Evolutionary conservation across 2,888 invertebrate species (phyloP).

Genomic region (Drosophila pseudotalamancana): DNA sequence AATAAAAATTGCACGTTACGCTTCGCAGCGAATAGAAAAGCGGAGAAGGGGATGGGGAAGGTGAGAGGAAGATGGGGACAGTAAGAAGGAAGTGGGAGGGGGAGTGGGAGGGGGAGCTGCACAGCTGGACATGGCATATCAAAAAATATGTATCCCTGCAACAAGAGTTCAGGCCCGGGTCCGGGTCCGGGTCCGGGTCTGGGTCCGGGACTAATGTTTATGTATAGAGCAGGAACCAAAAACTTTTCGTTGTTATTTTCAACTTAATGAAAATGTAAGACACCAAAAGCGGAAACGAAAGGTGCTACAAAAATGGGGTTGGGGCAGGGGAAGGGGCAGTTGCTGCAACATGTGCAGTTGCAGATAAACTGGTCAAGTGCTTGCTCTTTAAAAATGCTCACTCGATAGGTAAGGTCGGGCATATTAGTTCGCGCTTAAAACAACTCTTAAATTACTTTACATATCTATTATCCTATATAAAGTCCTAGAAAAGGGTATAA

Average conservation of each 20-base stretch:
- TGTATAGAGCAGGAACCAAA: conserved; percentile 38
- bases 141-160: conserved; percentile 62
- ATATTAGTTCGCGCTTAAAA: too few relatives aligned
- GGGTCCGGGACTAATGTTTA: conserved; percentile 13
- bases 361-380: conserved; percentile 6
- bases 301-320: neutral
- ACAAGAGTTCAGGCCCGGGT: too few relatives aligned
- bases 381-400: conserved; percentile 5
- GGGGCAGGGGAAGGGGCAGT: neutral
- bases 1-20: conserved; percentile 74
- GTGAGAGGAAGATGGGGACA: neutral
- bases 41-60: too few relatives aligned
- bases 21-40: conserved; percentile 33
- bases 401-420: neutral
- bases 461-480: too few relatives aligned
- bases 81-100: neutral
- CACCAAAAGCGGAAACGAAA: conserved; percentile 22
- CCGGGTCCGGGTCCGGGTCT: too few relatives aligned
- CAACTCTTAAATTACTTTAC: too few relatives aligned
- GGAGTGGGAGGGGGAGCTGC: neutral
- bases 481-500: too few relatives aligned
- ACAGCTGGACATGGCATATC: conserved; percentile 73
- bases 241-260: conserved; percentile 71
- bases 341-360: conserved; percentile 10
- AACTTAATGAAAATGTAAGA: conserved; percentile 75